These are phyloP conservation scores for Stenodera caucasica DNA, from an alignment of 2,888 invertebrate species.

Conservation along the genomic window DNA sequence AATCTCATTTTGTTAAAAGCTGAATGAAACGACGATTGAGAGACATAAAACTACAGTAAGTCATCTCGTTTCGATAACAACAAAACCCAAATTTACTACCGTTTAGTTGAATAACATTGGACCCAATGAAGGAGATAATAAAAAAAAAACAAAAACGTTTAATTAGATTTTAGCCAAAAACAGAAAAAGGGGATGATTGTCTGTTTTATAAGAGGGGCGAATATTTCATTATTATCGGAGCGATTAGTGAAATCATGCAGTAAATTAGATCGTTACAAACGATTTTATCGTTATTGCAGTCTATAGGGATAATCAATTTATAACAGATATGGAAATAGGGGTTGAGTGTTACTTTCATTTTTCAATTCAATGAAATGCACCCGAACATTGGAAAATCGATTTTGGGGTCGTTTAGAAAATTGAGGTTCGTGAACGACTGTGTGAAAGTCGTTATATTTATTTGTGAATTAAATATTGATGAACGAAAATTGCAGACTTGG, in stretches of 20 bases:
- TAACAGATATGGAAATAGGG: not conserved
- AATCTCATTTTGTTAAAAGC: constrained; percentile 5
- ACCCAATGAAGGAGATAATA: not conserved
- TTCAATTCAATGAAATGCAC: not conserved
- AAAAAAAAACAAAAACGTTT: not conserved
- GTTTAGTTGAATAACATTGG: too few relatives aligned
- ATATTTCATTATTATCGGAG: not conserved
- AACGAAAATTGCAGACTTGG: too few relatives aligned
- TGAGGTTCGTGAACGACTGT: too few relatives aligned
- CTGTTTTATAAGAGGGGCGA: not conserved
- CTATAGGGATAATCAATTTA: constrained; percentile 2
- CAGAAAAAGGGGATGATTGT: not conserved
- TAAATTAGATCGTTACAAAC: constrained; percentile 4
- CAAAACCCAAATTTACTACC: too few relatives aligned
- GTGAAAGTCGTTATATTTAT: too few relatives aligned
- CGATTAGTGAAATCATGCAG: constrained; percentile 7
- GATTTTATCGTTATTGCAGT: not conserved
- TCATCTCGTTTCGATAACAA: too few relatives aligned
- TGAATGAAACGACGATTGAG: constrained; percentile 5
- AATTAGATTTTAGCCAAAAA: not conserved
- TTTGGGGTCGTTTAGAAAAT: too few relatives aligned
- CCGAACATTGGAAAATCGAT: not conserved
- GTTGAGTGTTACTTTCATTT: not conserved
- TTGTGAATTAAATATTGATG: too few relatives aligned
- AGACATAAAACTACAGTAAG: too few relatives aligned